Base-by-base conservation (phyloP, 2,113 vertebrate genomes). In the Lipotes vexillifer region DNA sequence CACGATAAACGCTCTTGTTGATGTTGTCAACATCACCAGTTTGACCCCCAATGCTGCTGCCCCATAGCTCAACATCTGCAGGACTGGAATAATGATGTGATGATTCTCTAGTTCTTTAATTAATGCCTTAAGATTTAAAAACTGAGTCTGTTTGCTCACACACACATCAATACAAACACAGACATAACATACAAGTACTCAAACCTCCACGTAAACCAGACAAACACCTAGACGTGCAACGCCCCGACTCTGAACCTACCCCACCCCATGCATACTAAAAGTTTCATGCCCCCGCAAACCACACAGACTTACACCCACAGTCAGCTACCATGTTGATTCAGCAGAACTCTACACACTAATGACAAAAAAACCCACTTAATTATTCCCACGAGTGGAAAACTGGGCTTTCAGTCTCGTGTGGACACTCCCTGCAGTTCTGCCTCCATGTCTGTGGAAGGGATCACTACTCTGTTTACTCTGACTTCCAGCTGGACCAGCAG, bases 281-380 rank as follows among this genome's bases (percentile, higher is more conserved):
- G 49, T 78, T 57, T 90, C 65, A 59, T 6, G 23, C 38, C 74
- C 82, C 59, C 61, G 38, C n/a, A 93, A 97, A 92, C 90, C 80
- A 92, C 84, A 92, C 4, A 90, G 92, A 92, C 74, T 93, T 31
- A 75, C 2, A 25, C 83, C 83, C 95, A 96, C 69, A 92, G 92
- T 44, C 92, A 46, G 44, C 87, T 57, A 90, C 97, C 69, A 77
- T 1, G 41, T 75, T 92, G 87, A 97, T 86, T 94, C 88, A 72
- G 20, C 87, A 94, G 44, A 96, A 93, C 89, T 80, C 83, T 66
- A 75, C 18, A 87, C 31, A 69, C 25, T 66, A 59, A 55, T 33
- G 90, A 94, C 90, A 97, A 92, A 95, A 90, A 84, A 94, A 90
- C 84, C 57, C 38, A 57, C 84, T 97, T 92, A 92, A 96, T 97